phyloP scores from a whole-genome alignment of 2,797 vertebrate species.

The Emydoidea blandingii region DNA sequence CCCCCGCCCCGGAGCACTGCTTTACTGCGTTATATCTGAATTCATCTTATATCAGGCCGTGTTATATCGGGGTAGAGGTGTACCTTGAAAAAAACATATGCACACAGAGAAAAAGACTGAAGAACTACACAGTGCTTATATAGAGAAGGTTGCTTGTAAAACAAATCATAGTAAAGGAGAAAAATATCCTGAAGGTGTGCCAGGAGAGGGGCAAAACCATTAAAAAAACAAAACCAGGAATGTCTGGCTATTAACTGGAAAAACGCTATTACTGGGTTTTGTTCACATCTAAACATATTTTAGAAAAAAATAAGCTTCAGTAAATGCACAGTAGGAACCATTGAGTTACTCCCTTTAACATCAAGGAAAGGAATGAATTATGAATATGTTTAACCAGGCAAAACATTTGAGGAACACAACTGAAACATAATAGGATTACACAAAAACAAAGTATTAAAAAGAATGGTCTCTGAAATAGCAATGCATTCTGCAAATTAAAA shows the following conservation, averaged over 20 bases:
- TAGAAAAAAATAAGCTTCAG: not conserved
- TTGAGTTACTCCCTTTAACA: not conserved
- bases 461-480: not conserved
- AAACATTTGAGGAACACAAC: not conserved
- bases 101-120: not conserved
- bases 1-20: too few relatives aligned
- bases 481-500: conserved; percentile 2
- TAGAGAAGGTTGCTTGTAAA: not conserved
- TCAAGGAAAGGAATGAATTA: not conserved
- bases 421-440: conserved; percentile 18
- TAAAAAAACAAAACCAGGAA: not conserved
- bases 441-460: conserved; percentile 15
- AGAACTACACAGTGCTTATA: not conserved
- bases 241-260: not conserved
- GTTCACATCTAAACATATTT: not conserved
- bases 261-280: not conserved
- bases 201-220: not conserved
- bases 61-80: too few relatives aligned
- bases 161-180: not conserved
- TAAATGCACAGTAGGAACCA: not conserved
- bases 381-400: not conserved
- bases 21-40: too few relatives aligned
- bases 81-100: not conserved
- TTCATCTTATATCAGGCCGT: too few relatives aligned
- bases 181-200: not conserved